Percentiles rank a stretch among this genome's conserved stretches.
Conservation (phyloP, 2,797 vertebrate species). For the Limosa lapponica region DNA sequence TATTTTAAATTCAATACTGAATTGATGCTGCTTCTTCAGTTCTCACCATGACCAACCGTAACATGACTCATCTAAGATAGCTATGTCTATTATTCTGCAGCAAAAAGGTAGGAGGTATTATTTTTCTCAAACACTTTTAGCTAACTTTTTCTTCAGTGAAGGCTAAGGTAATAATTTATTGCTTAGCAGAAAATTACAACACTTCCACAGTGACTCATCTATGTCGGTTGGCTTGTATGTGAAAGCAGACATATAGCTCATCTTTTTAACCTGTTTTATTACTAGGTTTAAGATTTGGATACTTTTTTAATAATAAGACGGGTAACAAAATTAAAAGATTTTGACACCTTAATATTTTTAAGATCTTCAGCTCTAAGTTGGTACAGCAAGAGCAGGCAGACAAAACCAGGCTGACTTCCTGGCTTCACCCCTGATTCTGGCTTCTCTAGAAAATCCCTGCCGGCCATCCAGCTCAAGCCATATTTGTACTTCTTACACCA, state of each 20-base stretch:
- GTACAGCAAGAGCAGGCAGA: background rate
- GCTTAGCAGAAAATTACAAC: background rate
- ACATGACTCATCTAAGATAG: constrained; percentile 4
- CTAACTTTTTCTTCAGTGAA: background rate
- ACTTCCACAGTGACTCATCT: background rate
- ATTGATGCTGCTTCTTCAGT: background rate
- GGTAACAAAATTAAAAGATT: background rate
- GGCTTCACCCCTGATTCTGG: background rate
- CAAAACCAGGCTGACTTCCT: background rate
- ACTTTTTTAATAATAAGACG: background rate
- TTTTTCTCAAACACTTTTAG: background rate
- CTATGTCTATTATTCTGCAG: background rate
- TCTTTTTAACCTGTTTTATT: background rate
- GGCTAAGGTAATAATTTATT: constrained; percentile 33
- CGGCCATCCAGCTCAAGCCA: background rate
- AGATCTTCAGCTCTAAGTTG: background rate
- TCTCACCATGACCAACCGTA: background rate
- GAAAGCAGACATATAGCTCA: background rate
- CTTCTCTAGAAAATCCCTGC: background rate
- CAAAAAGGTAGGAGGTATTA: constrained; percentile 26
- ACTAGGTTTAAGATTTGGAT: background rate
- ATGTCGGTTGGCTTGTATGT: background rate
- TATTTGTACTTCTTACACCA: background rate
- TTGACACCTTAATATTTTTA: accelerated
- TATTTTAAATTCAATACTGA: background rate